These are phyloP conservation scores for Ennomos erosarius DNA, from an alignment of 2,888 invertebrate genomes.

Conservation along the genomic window DNA sequence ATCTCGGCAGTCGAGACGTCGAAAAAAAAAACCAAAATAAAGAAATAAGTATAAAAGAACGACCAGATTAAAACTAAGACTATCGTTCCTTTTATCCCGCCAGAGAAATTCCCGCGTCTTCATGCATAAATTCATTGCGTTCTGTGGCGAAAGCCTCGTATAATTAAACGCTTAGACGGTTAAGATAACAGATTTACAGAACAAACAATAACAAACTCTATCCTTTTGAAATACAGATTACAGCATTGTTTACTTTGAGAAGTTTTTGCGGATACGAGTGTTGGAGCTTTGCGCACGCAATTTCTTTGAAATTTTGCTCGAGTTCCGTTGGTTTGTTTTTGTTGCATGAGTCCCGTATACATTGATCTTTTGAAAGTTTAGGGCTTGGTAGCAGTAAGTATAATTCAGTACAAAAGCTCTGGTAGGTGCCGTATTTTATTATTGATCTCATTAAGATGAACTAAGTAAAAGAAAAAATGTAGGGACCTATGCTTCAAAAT, in stretches of 20 bases:
- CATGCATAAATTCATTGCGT: constrained; percentile 83
- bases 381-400: no score
- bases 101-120: constrained; percentile 71
- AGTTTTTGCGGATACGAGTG: constrained; percentile 64
- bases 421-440: no score
- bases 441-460: no score
- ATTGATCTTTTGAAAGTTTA: constrained; percentile 47
- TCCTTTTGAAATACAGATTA: constrained; percentile 50
- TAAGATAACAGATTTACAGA: constrained; percentile 23
- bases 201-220: constrained; percentile 43
- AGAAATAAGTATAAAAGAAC: constrained; percentile 57
- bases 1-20: constrained; percentile 54
- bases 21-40: constrained; percentile 56
- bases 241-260: constrained; percentile 43
- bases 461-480: no score
- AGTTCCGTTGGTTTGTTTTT: constrained; percentile 53
- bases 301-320: constrained; percentile 66
- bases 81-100: constrained; percentile 80
- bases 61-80: constrained; percentile 79
- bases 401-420: no score
- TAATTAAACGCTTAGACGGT: constrained; percentile 67
- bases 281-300: constrained; percentile 58
- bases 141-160: constrained; percentile 64
- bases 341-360: constrained; percentile 49
- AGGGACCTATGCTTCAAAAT: no score